Base-by-base conservation (phyloP, 2,113 vertebrate species). In the Pterocles gutturalis region DNA sequence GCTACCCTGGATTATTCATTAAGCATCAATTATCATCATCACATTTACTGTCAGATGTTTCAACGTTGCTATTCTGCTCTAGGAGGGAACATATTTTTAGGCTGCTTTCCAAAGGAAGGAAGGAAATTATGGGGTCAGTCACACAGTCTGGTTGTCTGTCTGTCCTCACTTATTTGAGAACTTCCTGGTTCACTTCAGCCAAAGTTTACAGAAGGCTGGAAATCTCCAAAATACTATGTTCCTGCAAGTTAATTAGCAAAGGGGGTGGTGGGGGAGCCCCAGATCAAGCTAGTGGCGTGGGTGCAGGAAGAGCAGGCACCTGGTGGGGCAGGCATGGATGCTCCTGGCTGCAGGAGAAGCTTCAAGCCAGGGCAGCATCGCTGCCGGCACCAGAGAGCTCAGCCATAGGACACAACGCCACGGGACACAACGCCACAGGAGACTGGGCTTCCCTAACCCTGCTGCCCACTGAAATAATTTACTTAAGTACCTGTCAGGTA, bases 1-100 rank as follows among this genome's bases (percentile, higher is more conserved):
- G 57, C 38, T 53, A 21, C 24, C n/a, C 53, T 90, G 83, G 90
- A 95, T 96, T 95, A 95, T 96, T 96, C 64, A 96, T 93, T 95
- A 86, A 93, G 66, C 92, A 90, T 89, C 86, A 89, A 60, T 96
- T 93, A 95, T 66, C 67, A 81, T 58, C 10, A 60, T 71, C 77
- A 86, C 88, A 84, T 67, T 84, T 71, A 70, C 88, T 96, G 95
- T 93, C 90, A 94, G 83, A 60, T 75, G 34, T 71, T 92, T 95
- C 75, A 51, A 3, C 0, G 1, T 51, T 54, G 78, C 91, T 94
- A 18, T 85, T 87, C 93, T 85, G 71, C 78, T 86, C 51, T 10
- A 60, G 76, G 20, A 93, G 24, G 43, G 79, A 73, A 29, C 24
- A 5, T 90, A 95, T 95, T 94, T 96, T 95, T 75, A 95, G 89